Base-by-base conservation (phyloP, 2,888 invertebrate species). In the Nebria brevicollis region DNA sequence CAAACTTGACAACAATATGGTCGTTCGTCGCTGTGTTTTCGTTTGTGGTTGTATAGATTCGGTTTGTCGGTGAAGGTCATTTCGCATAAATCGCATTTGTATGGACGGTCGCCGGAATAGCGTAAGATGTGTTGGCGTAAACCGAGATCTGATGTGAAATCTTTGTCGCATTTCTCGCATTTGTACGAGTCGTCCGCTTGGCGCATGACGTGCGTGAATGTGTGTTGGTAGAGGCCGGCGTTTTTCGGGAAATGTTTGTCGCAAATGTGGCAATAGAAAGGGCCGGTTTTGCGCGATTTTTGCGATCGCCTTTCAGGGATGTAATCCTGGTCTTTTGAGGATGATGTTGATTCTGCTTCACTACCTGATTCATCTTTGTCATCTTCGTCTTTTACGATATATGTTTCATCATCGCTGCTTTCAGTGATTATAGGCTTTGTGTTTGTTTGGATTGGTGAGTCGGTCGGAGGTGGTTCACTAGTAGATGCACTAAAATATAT, bases 1-100 rank as follows among this genome's bases (percentile, higher is more conserved):
- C 80, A 80, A 13, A 75, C 6, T n/a, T 75, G 75, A 75, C 80
- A 80, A 34, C 64, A 26, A 64, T 72, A 80, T 7, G 80, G 80
- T 6, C 80, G 75, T 3, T 75, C 80, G 4, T 66, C 43, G 26
- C 70, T 70, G 65, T 80, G 80, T 41, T 68, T 75, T 0, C 80
- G 54, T 8, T 72, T 54, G 26, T 80, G 80, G 43, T 80, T 80
- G 41, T 80, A 75, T 20, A 80, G 20, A 74, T 80, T 80, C 6
- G 80, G 80, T 72, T 68, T 43, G 20, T 80, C 80, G 11, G 75
- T 72, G 41, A 80, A 80, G 0, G 75, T 43, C 20, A 75, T 80
- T 34, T 54, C 64, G 41, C 80, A 80, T 7, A 65, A 13, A 11
- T 75, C 72, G 20, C 80, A 80, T 2, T 41, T 64, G n/a, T 42